A percentile compares a stretch with the other conserved stretches of the same genome.
Conservation (phyloP, 2,888 invertebrate genomes). For the Oxyteleia sp. region DNA sequence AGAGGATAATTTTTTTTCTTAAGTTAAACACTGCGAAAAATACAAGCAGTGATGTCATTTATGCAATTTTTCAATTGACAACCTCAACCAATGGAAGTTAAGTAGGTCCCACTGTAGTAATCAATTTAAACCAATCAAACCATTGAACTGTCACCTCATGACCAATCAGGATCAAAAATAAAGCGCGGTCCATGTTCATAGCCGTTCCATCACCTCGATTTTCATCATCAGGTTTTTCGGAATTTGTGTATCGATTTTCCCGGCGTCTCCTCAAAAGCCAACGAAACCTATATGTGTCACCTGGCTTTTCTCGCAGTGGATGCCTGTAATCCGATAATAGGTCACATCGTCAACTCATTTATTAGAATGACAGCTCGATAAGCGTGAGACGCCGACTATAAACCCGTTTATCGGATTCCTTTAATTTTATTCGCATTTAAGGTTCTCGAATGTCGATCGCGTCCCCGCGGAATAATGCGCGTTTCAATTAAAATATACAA, state of each 20-base stretch:
- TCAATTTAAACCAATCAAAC: too few species aligned
- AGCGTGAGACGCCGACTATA: conserved; percentile 20
- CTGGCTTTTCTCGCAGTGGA: conserved; percentile 16
- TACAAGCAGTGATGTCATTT: too few species aligned
- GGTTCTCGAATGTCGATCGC: conserved; percentile 35
- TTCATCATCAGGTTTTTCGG: background rate
- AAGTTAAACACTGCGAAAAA: too few species aligned
- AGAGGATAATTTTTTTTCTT: too few species aligned
- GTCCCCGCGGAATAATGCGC: background rate
- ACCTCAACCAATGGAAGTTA: too few species aligned
- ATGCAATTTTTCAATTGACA: too few species aligned
- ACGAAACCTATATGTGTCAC: conserved; percentile 23
- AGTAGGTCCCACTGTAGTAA: too few species aligned
- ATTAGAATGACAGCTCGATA: conserved; percentile 59
- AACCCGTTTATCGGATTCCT: conserved; percentile 45
- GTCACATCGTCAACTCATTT: conserved; percentile 58
- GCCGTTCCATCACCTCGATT: background rate
- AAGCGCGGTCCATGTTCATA: background rate
- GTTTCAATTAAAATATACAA: conserved; percentile 24
- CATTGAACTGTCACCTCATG: too few species aligned
- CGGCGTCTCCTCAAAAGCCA: background rate
- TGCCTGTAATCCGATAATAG: conserved; percentile 60
- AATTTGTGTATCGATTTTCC: conserved; percentile 27
- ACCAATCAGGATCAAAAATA: background rate
- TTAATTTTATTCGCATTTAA: conserved; percentile 45